Percentiles rank a stretch among this genome's conserved stretches.
Evolutionary conservation across 2,888 invertebrate species (phyloP).

Genomic region (Sarcophaga variegata): DNA sequence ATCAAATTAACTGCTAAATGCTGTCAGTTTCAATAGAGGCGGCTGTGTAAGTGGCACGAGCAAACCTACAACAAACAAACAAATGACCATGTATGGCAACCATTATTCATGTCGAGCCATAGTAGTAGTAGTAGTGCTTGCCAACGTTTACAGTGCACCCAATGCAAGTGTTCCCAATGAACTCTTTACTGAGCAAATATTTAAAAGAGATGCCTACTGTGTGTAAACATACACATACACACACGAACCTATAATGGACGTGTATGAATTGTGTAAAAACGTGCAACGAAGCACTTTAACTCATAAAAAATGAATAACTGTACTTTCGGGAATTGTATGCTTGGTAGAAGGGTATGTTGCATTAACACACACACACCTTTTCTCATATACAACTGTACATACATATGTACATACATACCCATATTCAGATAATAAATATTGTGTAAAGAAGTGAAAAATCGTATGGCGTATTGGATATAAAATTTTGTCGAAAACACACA

Average conservation of each 20-base stretch:
- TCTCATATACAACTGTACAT: neutral
- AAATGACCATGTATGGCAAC: conserved; percentile 21
- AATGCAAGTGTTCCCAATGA: neutral
- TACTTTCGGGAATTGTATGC: conserved; percentile 62
- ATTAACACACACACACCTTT: conserved; percentile 16
- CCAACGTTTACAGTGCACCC: neutral
- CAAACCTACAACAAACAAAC: conserved; percentile 31
- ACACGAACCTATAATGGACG: neutral
- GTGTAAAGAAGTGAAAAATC: conserved; percentile 32
- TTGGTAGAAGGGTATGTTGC: neutral
- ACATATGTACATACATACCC: neutral
- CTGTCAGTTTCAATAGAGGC: conserved; percentile 19
- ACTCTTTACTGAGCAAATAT: conserved; percentile 31
- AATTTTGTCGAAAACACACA: conserved; percentile 25
- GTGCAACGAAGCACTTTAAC: conserved; percentile 35
- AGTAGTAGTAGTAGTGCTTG: too few species aligned
- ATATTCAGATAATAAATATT: conserved; percentile 5
- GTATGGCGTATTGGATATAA: conserved; percentile 36
- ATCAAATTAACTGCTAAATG: conserved; percentile 28
- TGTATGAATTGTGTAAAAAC: conserved; percentile 21
- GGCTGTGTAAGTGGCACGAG: conserved; percentile 1
- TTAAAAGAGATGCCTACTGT: conserved; percentile 10
- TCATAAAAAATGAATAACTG: conserved; percentile 64
- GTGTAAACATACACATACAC: neutral
- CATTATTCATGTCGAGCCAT: conserved; percentile 39